These are phyloP conservation scores for Philaethria dido DNA, from an alignment of 2,888 invertebrate genomes.

Conservation along the genomic window DNA sequence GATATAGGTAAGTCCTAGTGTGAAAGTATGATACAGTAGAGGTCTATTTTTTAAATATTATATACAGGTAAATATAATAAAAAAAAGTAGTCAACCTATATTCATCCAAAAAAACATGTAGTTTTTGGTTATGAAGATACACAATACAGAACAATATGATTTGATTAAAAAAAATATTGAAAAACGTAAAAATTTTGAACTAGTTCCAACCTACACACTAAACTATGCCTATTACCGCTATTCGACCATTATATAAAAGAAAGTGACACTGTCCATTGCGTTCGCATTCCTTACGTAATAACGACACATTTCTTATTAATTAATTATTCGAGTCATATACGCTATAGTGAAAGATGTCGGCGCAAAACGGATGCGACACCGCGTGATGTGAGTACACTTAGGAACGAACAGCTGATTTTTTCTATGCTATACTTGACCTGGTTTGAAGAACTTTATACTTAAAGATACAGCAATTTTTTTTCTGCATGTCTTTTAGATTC, in stretches of 20 bases:
- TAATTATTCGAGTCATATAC: conserved; percentile 67
- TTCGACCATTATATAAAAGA: conserved; percentile 62
- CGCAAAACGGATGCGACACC: conserved; percentile 71
- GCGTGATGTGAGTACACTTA: conserved; percentile 51
- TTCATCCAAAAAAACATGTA: too few relatives aligned
- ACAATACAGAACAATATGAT: too few relatives aligned
- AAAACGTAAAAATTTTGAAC: too few relatives aligned
- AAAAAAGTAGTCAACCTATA: too few relatives aligned
- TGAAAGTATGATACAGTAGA: too few relatives aligned
- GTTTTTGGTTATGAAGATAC: too few relatives aligned
- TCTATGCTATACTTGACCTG: conserved; percentile 11
- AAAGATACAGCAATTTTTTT: not conserved
- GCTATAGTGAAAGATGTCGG: conserved; percentile 76
- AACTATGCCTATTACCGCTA: conserved; percentile 35
- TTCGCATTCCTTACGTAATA: conserved; percentile 76
- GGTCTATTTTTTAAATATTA: too few relatives aligned
- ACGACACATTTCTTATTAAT: conserved; percentile 66
- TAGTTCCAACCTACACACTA: not conserved
- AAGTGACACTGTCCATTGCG: conserved; percentile 66
- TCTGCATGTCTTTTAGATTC: too few relatives aligned
- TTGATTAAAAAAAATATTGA: too few relatives aligned
- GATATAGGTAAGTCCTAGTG: too few relatives aligned
- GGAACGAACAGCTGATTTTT: conserved; percentile 37
- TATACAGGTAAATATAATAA: too few relatives aligned
- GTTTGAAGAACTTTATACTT: not conserved